These are phyloP conservation scores for Sebastes itinus DNA, from an alignment of 2,797 vertebrate species.

Conservation along the genomic window DNA sequence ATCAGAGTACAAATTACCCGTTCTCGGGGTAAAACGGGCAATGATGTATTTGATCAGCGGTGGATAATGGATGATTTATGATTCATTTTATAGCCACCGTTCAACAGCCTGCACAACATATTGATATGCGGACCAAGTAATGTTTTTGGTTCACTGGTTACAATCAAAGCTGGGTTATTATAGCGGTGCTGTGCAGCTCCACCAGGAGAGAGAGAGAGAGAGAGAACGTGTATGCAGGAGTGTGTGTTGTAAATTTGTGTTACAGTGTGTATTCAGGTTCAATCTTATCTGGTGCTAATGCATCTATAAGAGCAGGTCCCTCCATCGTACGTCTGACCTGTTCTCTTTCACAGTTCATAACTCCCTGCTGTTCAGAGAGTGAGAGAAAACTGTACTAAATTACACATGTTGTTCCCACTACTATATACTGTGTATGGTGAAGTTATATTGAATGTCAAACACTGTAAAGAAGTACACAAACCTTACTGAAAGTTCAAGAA, in stretches of 20 bases:
- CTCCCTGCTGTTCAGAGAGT: background rate
- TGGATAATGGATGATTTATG: conserved; percentile 42
- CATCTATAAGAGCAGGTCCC: conserved; percentile 12
- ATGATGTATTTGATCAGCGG: conserved; percentile 32
- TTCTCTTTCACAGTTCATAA: conserved; percentile 22
- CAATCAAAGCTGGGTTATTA: conserved; percentile 47
- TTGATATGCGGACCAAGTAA: conserved; percentile 39
- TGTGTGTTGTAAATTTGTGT: conserved; percentile 3
- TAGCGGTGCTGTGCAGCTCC: background rate
- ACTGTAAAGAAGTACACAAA: background rate
- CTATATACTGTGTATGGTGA: background rate
- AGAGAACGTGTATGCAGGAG: background rate
- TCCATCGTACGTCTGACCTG: conserved; percentile 12
- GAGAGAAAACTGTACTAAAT: background rate
- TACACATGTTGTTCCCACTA: background rate
- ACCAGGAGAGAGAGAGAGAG: background rate
- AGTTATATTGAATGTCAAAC: background rate
- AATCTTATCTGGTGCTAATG: conserved; percentile 18
- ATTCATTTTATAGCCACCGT: conserved; percentile 2
- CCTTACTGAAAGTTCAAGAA: background rate
- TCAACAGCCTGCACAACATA: conserved; percentile 7
- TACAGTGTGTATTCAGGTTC: background rate
- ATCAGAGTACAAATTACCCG: background rate
- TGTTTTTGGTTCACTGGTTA: conserved; percentile 44
- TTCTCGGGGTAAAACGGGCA: background rate